Conservation (phyloP, 2,797 vertebrate genomes). For the Gambelia wislizenii region DNA sequence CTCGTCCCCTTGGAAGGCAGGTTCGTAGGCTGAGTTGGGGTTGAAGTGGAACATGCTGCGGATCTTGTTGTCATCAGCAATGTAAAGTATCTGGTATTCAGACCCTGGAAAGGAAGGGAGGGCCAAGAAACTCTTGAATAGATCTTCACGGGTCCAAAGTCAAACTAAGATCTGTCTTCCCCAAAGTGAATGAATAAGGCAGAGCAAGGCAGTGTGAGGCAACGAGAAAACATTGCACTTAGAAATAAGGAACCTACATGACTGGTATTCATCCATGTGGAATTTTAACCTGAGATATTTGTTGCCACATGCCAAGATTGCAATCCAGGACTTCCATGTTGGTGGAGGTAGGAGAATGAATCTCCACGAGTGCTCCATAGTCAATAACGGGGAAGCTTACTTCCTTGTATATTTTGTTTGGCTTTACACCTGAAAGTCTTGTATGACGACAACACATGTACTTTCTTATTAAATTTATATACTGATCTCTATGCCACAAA, state of each 20-base stretch:
- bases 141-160: background rate
- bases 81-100: conserved; percentile 90
- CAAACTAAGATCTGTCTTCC: background rate
- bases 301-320: background rate
- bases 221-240: background rate
- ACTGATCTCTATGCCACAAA: background rate
- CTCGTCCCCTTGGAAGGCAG: conserved; percentile 92
- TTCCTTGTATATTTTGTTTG: background rate
- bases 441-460: background rate
- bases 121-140: background rate
- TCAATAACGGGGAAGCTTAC: background rate
- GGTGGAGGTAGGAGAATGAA: background rate
- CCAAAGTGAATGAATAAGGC: background rate
- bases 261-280: too few relatives aligned
- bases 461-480: background rate
- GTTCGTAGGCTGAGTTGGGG: conserved; percentile 92
- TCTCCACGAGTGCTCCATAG: background rate
- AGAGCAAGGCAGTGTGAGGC: background rate
- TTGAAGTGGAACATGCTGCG: conserved; percentile 92
- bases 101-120: conserved; percentile 73
- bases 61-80: conserved; percentile 96
- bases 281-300: background rate
- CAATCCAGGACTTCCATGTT: background rate
- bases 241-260: background rate
- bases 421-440: background rate